phyloP scores from a whole-genome alignment of 1,140 invertebrate genomes.

The Drosophila orena region DNA sequence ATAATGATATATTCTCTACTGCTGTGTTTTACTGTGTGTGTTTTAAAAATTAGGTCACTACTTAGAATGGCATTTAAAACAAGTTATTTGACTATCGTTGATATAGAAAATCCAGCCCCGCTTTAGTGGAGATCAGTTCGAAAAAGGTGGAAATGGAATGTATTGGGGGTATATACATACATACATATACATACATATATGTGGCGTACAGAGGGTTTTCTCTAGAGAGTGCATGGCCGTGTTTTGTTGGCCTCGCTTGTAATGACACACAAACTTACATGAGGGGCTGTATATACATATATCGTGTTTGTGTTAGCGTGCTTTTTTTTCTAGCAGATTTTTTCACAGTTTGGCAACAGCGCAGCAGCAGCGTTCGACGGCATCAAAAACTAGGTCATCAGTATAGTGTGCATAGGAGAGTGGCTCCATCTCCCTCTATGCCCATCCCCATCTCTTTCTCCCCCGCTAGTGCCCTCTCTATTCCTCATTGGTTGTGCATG shows the following conservation, averaged over 20 bases:
- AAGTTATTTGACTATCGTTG: slow-evolving; percentile 1
- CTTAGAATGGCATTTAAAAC: slow-evolving; percentile 24
- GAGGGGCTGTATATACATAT: slow-evolving; percentile 5
- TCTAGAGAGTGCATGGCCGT: slow-evolving; percentile 20
- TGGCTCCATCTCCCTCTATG: slow-evolving; percentile 42
- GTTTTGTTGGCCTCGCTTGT: slow-evolving; percentile 42
- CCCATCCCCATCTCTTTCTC: slow-evolving; percentile 18
- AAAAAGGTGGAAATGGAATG: not conserved
- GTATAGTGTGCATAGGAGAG: slow-evolving; percentile 39
- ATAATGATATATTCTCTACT: too few species aligned
- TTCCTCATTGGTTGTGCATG: slow-evolving; percentile 2
- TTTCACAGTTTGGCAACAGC: slow-evolving; percentile 66
- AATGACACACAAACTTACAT: slow-evolving; percentile 25
- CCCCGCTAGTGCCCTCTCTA: slow-evolving; percentile 9
- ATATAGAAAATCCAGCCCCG: not conserved
- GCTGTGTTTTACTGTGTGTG: not conserved
- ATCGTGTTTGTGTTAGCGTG: slow-evolving; percentile 15
- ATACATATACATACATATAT: not conserved
- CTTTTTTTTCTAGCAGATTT: slow-evolving; percentile 46
- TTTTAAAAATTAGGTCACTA: slow-evolving; percentile 8
- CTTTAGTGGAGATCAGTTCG: not conserved
- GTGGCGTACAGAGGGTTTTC: slow-evolving; percentile 6
- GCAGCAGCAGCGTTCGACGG: slow-evolving; percentile 41
- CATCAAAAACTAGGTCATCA: slow-evolving; percentile 72
- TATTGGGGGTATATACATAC: not conserved